A percentile compares a stretch with the other conserved stretches of the same genome.
These are phyloP conservation scores for Eupithecia centaureata DNA, from an alignment of 2,888 invertebrate genomes.

Conservation along the genomic window DNA sequence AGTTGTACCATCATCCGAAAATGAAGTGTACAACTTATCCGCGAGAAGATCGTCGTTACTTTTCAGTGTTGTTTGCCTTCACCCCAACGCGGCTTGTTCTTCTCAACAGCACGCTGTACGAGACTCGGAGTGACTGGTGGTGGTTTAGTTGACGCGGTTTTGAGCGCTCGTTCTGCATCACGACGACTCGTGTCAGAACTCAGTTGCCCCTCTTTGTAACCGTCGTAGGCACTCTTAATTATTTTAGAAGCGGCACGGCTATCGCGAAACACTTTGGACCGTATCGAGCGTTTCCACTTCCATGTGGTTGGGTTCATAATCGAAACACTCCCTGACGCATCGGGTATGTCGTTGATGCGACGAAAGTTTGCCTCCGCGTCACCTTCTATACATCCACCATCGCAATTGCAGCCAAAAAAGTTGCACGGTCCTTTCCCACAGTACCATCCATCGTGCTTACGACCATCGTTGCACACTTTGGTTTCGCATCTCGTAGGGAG, in stretches of 20 bases:
- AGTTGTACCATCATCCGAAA: too few relatives aligned
- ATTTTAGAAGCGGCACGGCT: neutral
- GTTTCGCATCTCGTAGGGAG: neutral
- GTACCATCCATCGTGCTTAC: neutral
- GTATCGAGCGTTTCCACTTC: neutral
- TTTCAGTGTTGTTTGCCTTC: too few relatives aligned
- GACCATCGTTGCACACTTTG: slow-evolving; percentile 3
- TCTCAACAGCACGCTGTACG: neutral
- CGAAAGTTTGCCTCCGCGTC: neutral
- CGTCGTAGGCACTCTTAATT: neutral
- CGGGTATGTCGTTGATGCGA: neutral
- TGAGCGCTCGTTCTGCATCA: neutral
- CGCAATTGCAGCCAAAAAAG: neutral
- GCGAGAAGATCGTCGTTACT: too few relatives aligned
- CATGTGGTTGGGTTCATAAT: neutral
- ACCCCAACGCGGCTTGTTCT: neutral
- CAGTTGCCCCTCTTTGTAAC: neutral
- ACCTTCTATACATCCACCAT: neutral
- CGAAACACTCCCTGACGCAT: slow-evolving; percentile 1
- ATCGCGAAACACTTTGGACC: neutral
- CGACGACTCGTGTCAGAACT: neutral
- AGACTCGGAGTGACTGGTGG: neutral
- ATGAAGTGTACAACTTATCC: too few relatives aligned
- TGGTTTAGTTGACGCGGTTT: neutral
- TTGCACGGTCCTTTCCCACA: neutral